Evolutionary conservation across 2,113 vertebrate genomes (phyloP).

Genomic region (Lophius piscatorius): DNA sequence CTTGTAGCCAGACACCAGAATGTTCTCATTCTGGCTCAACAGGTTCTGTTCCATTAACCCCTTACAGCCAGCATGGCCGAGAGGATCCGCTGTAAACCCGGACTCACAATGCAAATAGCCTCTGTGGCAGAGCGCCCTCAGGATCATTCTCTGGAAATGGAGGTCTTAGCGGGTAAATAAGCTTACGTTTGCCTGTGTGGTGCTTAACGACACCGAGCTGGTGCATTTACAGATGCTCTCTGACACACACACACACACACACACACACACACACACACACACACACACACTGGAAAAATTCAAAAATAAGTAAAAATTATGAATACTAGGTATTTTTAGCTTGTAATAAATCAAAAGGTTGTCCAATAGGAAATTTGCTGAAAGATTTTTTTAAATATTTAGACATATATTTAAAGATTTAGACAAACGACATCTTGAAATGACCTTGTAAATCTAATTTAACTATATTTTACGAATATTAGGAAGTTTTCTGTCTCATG

Average conservation of each 20-base stretch:
- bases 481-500: too few relatives aligned
- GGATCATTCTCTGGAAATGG: slow-evolving; percentile 26
- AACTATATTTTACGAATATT: too few relatives aligned
- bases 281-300: neutral
- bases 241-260: neutral
- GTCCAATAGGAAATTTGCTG: too few relatives aligned
- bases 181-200: slow-evolving; percentile 39
- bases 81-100: slow-evolving; percentile 1
- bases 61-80: slow-evolving; percentile 1
- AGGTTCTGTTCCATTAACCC: slow-evolving; percentile 38
- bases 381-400: too few relatives aligned
- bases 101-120: slow-evolving; percentile 27
- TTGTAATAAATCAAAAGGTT: too few relatives aligned
- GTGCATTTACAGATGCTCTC: slow-evolving; percentile 22
- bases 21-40: slow-evolving; percentile 3
- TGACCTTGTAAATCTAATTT: too few relatives aligned
- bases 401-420: too few relatives aligned
- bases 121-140: slow-evolving; percentile 29
- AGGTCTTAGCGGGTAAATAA: slow-evolving; percentile 42
- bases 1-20: slow-evolving; percentile 22
- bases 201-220: slow-evolving; percentile 28
- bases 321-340: too few relatives aligned
- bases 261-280: too few relatives aligned
- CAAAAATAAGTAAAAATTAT: too few relatives aligned
- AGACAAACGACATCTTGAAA: too few relatives aligned